Base-by-base conservation (phyloP, 2,888 invertebrate genomes). In the Physocephala rufipes region DNA sequence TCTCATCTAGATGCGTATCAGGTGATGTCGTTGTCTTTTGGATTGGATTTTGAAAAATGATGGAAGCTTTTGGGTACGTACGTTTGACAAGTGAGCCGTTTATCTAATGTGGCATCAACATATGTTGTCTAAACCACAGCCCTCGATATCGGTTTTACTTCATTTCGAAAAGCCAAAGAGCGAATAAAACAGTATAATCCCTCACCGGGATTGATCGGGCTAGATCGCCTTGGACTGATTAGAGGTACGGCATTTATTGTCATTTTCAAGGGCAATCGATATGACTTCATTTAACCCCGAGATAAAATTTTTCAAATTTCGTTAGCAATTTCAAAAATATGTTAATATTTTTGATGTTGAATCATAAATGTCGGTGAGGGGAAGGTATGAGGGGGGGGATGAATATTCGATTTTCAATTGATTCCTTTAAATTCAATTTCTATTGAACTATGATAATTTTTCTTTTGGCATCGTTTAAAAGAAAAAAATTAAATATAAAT, bases 91-190 rank as follows among this genome's bases (percentile, higher is more conserved):
- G 82, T 82, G 82, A 82, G 82, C 82, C 78, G 82, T 82, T 77
- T 80, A 85, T 85, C 83, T 84, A 85, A 86, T 85, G 83, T 85
- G 85, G 86, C 86, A 86, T 84, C 85, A 86, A 79, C 85, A 86
- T 86, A 86, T 86, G 85, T 78, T 83, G 77, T 16, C 28, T 28
- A 24, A 65, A 63, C 61, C 62, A 53, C 63, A 70, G 62, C 36
- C 24, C n/a, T 19, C 36, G 30, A 26, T 16, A 21, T 43, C 9
- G 5, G 4, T 36, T 36, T 36, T 36, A 36, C 36, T 36, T 36
- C 9, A 36, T 36, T 7, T 4, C 36, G n/a, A 5, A n/a, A 19
- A 36, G 21, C 7, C 19, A 43, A 19, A 12, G 47, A 63, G 24
- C 62, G 47, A 53, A 12, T 53, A 28, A 64, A 65, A 43, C n/a